phyloP scores from a whole-genome alignment of 2,113 vertebrate genomes.

The Grantiella picta region DNA sequence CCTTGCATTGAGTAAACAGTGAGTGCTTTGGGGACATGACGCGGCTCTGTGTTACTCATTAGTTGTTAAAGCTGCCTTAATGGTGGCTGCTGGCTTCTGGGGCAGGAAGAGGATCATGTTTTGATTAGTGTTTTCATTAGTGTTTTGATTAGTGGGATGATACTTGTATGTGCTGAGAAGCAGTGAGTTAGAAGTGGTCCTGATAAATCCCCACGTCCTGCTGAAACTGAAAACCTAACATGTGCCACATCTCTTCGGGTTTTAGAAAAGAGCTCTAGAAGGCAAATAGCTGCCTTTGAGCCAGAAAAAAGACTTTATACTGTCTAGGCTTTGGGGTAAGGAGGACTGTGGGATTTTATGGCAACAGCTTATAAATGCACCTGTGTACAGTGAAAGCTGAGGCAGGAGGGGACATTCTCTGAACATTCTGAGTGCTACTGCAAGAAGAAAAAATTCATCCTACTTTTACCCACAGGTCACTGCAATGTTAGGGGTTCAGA shows the following conservation, averaged over 20 bases:
- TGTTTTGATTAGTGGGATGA: background rate
- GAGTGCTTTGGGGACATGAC: background rate
- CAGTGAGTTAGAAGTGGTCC: background rate
- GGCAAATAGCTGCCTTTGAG: background rate
- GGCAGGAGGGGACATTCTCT: background rate
- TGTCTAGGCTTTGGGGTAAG: background rate
- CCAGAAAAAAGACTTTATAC: background rate
- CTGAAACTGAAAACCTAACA: background rate
- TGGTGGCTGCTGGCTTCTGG: background rate
- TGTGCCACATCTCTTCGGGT: background rate
- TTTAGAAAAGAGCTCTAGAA: background rate
- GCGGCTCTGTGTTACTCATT: background rate
- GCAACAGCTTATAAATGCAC: background rate
- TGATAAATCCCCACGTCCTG: background rate
- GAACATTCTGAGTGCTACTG: background rate
- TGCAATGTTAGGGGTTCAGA: background rate
- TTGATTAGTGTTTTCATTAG: background rate
- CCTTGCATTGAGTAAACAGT: background rate
- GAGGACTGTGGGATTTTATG: background rate
- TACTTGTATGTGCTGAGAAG: background rate
- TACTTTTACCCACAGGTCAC: background rate
- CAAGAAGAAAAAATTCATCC: background rate
- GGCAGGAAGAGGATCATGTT: background rate
- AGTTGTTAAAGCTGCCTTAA: background rate
- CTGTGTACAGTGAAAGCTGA: background rate